A percentile compares a stretch with the other conserved stretches of the same genome.
Evolutionary conservation across 1,140 invertebrate species (phyloP).

Genomic region (Magallana ariakensis): DNA sequence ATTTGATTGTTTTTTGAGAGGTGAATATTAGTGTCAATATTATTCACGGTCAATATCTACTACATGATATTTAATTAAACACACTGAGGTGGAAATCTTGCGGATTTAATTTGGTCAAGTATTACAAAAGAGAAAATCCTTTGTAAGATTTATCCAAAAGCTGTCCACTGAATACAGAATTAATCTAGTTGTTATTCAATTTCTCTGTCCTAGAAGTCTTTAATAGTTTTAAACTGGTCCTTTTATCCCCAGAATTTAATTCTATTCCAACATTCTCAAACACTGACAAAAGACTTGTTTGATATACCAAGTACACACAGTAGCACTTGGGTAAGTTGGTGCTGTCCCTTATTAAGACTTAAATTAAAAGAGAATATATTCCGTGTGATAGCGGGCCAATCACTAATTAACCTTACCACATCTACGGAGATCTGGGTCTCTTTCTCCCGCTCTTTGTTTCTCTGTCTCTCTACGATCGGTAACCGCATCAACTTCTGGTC

Average conservation of each 20-base stretch:
- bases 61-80: neutral
- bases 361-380: neutral
- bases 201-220: neutral
- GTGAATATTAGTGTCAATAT: neutral
- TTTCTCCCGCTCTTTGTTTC: constrained; percentile 44
- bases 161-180: neutral
- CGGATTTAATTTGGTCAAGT: neutral
- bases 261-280: neutral
- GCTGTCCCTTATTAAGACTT: neutral
- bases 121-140: neutral
- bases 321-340: too few species aligned
- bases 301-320: too few species aligned
- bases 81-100: neutral
- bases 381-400: neutral
- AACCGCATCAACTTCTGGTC: constrained; percentile 48
- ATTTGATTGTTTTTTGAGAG: neutral
- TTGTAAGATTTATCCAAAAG: neutral
- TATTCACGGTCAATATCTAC: neutral
- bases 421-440: constrained; percentile 2
- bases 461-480: constrained; percentile 1
- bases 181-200: constrained; percentile 11
- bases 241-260: constrained; percentile 5
- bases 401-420: constrained; percentile 27
- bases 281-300: too few species aligned
- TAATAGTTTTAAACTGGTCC: neutral